phyloP scores from a whole-genome alignment of 2,113 vertebrate species.

The Salvelinus fontinalis region DNA sequence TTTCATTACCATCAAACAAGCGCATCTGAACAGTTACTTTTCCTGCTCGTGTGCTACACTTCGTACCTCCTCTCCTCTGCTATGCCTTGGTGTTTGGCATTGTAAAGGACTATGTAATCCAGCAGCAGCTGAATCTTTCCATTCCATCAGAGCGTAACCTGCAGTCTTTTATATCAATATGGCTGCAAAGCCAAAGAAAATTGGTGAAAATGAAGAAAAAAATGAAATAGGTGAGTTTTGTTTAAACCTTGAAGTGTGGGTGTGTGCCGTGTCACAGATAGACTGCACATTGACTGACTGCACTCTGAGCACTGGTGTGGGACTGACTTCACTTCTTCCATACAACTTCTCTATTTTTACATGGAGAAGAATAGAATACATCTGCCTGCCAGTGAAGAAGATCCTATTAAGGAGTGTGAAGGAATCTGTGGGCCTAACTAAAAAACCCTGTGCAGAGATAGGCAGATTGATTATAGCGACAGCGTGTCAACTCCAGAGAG shows the following conservation, averaged over 20 bases:
- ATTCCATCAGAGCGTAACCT: slow-evolving; percentile 23
- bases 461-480: no score
- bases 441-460: no score
- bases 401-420: no score
- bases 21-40: no score
- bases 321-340: neutral
- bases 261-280: neutral
- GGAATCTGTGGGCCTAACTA: no score
- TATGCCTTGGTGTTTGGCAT: neutral
- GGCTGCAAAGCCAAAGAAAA: slow-evolving; percentile 55
- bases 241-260: slow-evolving; percentile 24
- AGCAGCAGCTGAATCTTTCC: slow-evolving; percentile 33
- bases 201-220: slow-evolving; percentile 46
- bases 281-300: neutral
- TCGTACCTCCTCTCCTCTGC: neutral
- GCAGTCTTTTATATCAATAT: slow-evolving; percentile 51
- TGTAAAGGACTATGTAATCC: neutral
- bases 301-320: neutral
- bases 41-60: no score
- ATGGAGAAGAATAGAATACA: no score
- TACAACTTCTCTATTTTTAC: no score
- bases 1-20: no score
- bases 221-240: slow-evolving; percentile 13
- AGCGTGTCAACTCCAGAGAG: no score
- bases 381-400: no score